Base-by-base conservation (phyloP, 2,888 invertebrate species). In the Barypeithes pellucidus region DNA sequence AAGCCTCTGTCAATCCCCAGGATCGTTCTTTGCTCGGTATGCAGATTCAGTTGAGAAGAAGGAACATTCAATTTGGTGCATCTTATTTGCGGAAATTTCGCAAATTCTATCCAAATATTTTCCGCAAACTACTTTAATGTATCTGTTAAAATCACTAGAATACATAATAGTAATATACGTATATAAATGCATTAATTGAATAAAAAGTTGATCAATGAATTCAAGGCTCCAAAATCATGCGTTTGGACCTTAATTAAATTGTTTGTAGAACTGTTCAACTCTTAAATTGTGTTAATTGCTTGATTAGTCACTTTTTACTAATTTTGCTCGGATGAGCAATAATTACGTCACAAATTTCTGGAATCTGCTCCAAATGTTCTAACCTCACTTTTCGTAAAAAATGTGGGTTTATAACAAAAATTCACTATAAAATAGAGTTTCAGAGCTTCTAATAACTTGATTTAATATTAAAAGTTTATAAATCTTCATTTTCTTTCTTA, bases 1-100 rank as follows among this genome's bases (percentile, higher is more conserved):
- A 66, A 81, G 82, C 82, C 79, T 83, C 82, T 89, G 90, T 89
- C 89, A 90, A 89, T 90, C 90, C 80, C 90, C 90, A 80, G 90
- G 90, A 82, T 90, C 89, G 80, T 86, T 86, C 78, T 84, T 85
- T 71, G 85, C 85, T 82, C 86, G 50, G 69, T 76, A 76, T 63
- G 76, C 76, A 24, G 76, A 72, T 41, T 76, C 76, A 59, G 76
- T 76, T 5, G 76, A 70, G 57, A 76, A 76, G 75, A 85, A 85
- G 16, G 82, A 83, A 41, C 79, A 79, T 77, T 82, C 82, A 52
- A 81, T 80, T 75, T 81, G 81, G 79, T 82, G 82, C 83, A 85
- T 84, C 83, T 85, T 85, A 84, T 84, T 84, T 54, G 84, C 83
- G 75, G 83, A 84, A 76, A 85, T 81, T 57, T 82, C 82, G 76